phyloP scores from a whole-genome alignment of 1,140 invertebrate species.

The Drosophila nannoptera region DNA sequence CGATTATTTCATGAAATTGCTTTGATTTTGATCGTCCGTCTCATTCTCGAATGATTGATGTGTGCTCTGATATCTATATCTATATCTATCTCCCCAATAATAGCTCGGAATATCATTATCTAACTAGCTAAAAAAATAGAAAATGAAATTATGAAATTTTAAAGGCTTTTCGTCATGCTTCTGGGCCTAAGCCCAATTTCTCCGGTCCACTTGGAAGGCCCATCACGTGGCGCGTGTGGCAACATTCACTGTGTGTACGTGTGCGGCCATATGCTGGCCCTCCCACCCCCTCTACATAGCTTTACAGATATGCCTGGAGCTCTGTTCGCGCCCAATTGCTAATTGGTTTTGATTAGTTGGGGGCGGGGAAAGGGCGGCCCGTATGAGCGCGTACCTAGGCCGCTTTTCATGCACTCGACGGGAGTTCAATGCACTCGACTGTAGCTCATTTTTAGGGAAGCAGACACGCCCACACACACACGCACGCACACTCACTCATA shows the following conservation, averaged over 20 bases:
- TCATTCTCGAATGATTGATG: too few species aligned
- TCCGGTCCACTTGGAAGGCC: constrained; percentile 30
- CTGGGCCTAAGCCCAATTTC: constrained; percentile 29
- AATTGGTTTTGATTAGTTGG: constrained; percentile 72
- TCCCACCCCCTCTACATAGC: constrained; percentile 1
- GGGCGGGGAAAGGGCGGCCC: constrained; percentile 54
- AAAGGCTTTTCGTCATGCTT: constrained; percentile 9
- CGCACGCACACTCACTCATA: constrained; percentile 1
- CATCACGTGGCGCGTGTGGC: constrained; percentile 54
- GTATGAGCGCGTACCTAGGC: constrained; percentile 28
- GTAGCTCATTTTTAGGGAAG: constrained; percentile 24
- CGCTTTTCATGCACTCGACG: constrained; percentile 28
- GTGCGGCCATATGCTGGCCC: constrained; percentile 1
- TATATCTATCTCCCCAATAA: too few species aligned
- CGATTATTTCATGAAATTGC: constrained; percentile 66
- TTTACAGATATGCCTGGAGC: constrained; percentile 7
- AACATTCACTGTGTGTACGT: constrained; percentile 39
- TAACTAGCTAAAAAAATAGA: constrained; percentile 24
- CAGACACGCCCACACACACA: constrained; percentile 14
- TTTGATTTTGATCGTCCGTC: constrained; percentile 48
- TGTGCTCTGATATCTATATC: too few species aligned
- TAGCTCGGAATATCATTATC: too few species aligned
- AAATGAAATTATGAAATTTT: constrained; percentile 44
- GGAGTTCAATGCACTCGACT: constrained; percentile 44
- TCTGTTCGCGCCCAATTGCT: constrained; percentile 55